Evolutionary conservation across 1,140 invertebrate genomes (phyloP).

Genomic region (Campoletis sonorensis): DNA sequence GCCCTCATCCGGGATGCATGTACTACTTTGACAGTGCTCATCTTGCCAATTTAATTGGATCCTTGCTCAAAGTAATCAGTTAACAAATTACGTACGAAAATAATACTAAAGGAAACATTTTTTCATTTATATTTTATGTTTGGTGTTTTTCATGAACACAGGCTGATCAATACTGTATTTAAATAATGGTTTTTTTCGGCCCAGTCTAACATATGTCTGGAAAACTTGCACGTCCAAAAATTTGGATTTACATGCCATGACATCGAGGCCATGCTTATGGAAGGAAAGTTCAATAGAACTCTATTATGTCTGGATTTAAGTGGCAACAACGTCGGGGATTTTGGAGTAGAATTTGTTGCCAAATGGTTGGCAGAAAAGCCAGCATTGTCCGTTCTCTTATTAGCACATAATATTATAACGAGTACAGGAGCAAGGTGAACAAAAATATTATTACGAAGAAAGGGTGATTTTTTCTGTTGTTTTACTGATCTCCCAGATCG

Average conservation of each 20-base stretch:
- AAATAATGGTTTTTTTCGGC: not conserved
- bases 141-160: not conserved
- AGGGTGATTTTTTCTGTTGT: too few relatives aligned
- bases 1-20: conserved; percentile 72
- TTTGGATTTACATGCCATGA: conserved; percentile 78
- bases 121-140: not conserved
- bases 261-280: conserved; percentile 76
- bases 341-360: conserved; percentile 75
- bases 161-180: too few relatives aligned
- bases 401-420: conserved; percentile 77
- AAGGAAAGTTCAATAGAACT: conserved; percentile 74
- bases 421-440: conserved; percentile 76
- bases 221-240: conserved; percentile 79
- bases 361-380: conserved; percentile 76
- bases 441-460: not conserved
- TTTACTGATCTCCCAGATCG: too few relatives aligned
- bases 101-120: not conserved
- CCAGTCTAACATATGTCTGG: conserved; percentile 73
- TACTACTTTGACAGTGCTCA: conserved; percentile 61
- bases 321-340: conserved; percentile 78
- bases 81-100: conserved; percentile 1
- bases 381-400: conserved; percentile 72
- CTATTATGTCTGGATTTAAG: conserved; percentile 77
- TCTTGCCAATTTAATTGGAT: conserved; percentile 64
- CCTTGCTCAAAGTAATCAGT: conserved; percentile 65